Base-by-base conservation (phyloP, 2,113 vertebrate genomes). In the Phaethornis superciliosus region DNA sequence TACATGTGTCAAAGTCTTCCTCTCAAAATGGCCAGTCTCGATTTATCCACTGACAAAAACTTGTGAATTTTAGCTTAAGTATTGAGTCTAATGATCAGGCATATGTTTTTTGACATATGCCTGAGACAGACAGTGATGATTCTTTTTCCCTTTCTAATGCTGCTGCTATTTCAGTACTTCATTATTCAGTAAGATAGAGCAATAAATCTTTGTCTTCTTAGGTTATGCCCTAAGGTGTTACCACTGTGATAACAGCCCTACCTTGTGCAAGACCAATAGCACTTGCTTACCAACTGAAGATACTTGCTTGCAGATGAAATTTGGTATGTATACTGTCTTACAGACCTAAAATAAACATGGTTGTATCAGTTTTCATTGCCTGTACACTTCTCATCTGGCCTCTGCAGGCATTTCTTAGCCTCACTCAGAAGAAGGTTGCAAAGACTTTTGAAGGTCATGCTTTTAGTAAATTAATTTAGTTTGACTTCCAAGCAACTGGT, bases 211-310 rank as follows among this genome's bases (percentile, higher is more conserved):
- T 96, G 20, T 64, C 76, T 4, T 68, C 65, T 65, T 70, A 97
- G 97, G 96, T 78, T 71, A 82, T 59, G 6, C 95, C 79, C 93
- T 97, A 10, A 81, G 94, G 69, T 97, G 97, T 82, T 97, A 97
- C 91, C 81, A 88, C 80, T 97, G 97, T 10, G 96, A 96, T 52
- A 94, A 97, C 92, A 97, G 97, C 89, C 96, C 97, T 69, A 30
- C 84, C 27, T 2, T 89, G 74, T 97, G 97, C 91, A 96, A 88
- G 89, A 93, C 69, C 89, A 97, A 97, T 14, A 92, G 47, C 21
- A 97, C 96, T 15, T 97, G 97, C 89, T 14, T 63, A 52, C 5
- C 27, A 0, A 76, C 30, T 18, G 95, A 97, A 37, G 96, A 97
- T 46, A 70, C 85, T 76, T 97, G 97, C 94, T 63, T 97, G 89